phyloP scores from a whole-genome alignment of 2,888 invertebrate genomes.

The Brachyopa scutellaris region DNA sequence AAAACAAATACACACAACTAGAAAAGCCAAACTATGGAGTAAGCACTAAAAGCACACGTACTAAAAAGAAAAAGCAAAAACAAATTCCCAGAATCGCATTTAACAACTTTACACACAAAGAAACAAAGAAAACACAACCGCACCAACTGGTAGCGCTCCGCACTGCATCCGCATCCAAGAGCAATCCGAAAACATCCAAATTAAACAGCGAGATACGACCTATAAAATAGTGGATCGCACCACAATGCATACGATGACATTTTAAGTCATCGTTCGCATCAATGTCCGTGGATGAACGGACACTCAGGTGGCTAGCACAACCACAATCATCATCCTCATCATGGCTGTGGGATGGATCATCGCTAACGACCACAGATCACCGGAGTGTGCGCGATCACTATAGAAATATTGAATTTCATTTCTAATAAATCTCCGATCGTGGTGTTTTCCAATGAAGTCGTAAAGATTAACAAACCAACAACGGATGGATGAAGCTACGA shows the following conservation, averaged over 20 bases:
- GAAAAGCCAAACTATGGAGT: slow-evolving; percentile 27
- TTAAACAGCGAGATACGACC: slow-evolving; percentile 47
- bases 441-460: slow-evolving; percentile 71
- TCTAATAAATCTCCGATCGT: slow-evolving; percentile 70
- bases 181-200: slow-evolving; percentile 20
- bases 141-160: slow-evolving; percentile 50
- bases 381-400: slow-evolving; percentile 35
- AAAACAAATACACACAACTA: slow-evolving; percentile 54
- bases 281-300: slow-evolving; percentile 1
- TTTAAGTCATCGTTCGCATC: slow-evolving; percentile 57
- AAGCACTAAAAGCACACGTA: slow-evolving; percentile 41
- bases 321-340: slow-evolving; percentile 8
- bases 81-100: slow-evolving; percentile 59
- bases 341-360: slow-evolving; percentile 11
- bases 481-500: too few relatives aligned
- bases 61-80: not conserved
- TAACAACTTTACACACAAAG: slow-evolving; percentile 56
- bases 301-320: slow-evolving; percentile 27
- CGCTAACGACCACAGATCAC: slow-evolving; percentile 15
- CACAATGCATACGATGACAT: slow-evolving; percentile 54
- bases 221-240: slow-evolving; percentile 63
- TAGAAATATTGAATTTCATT: slow-evolving; percentile 73
- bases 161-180: slow-evolving; percentile 19
- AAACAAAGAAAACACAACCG: slow-evolving; percentile 42
- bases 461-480: slow-evolving; percentile 63